Evolutionary conservation across 2,113 vertebrate species (phyloP).

Genomic region (Coreoperca whiteheadi): DNA sequence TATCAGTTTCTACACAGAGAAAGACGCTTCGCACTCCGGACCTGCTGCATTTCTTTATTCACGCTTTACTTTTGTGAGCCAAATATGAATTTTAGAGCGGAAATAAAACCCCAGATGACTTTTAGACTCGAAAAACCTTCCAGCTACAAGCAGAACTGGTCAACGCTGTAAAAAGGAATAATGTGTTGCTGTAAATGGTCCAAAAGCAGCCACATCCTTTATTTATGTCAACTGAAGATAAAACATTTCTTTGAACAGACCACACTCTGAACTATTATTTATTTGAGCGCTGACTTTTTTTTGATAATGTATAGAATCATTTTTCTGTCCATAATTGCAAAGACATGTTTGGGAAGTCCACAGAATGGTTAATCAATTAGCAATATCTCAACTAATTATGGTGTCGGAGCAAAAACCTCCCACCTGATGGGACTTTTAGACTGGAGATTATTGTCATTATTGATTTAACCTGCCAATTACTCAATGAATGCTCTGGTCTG

Average conservation of each 20-base stretch:
- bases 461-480: background rate
- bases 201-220: background rate
- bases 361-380: background rate
- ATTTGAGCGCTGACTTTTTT: background rate
- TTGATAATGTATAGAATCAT: background rate
- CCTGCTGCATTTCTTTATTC: background rate
- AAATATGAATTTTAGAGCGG: background rate
- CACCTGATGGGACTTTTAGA: too few relatives aligned
- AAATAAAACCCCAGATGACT: background rate
- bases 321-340: background rate
- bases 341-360: background rate
- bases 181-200: background rate
- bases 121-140: too few relatives aligned
- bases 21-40: background rate
- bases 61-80: background rate
- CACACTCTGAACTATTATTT: background rate
- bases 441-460: background rate
- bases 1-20: slow-evolving; percentile 54
- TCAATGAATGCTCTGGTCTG: background rate
- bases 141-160: background rate
- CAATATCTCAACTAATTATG: background rate
- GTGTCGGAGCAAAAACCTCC: background rate
- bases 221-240: background rate
- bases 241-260: background rate
- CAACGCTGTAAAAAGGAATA: background rate